Conservation (phyloP, 2,113 vertebrate genomes). For the Brachionichthys hirsutus region DNA sequence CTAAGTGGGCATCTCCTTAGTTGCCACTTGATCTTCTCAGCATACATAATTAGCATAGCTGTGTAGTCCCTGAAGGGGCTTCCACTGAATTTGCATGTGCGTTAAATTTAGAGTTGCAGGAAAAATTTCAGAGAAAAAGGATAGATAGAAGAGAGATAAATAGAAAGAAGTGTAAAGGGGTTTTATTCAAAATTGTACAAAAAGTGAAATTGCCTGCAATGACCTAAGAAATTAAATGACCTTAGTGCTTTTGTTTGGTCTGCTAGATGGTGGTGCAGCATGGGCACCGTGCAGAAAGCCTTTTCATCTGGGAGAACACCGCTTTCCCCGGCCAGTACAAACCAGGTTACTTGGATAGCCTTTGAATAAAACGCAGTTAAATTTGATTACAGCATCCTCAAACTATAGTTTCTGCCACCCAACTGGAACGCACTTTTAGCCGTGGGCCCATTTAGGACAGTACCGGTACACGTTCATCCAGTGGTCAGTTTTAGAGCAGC, state of each 20-base stretch:
- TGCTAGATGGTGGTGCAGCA: slow-evolving; percentile 67
- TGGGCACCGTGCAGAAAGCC: slow-evolving; percentile 2
- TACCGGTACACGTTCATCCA: slow-evolving; percentile 8
- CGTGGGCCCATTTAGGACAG: not conserved
- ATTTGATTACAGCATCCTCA: slow-evolving; percentile 24
- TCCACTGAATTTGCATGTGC: slow-evolving; percentile 17
- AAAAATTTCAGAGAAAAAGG: not conserved
- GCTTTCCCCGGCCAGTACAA: slow-evolving; percentile 45
- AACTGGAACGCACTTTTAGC: not conserved
- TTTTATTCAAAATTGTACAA: slow-evolving; percentile 1
- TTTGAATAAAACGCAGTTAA: slow-evolving; percentile 18
- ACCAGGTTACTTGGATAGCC: slow-evolving; percentile 65
- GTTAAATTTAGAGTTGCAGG: slow-evolving; percentile 3
- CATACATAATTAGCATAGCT: slow-evolving; percentile 47
- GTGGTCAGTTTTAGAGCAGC: slow-evolving; percentile 12
- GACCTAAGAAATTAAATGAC: not conserved
- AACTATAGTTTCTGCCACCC: not conserved
- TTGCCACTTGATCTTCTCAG: slow-evolving; percentile 55
- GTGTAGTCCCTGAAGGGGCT: slow-evolving; percentile 37
- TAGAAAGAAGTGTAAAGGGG: not conserved
- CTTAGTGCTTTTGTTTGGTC: slow-evolving; percentile 34
- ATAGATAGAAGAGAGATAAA: not conserved
- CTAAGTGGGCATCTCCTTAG: slow-evolving; percentile 33
- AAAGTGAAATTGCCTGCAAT: slow-evolving; percentile 9
- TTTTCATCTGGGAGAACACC: slow-evolving; percentile 30